Percentiles rank a stretch among this genome's conserved stretches.
Evolutionary conservation across 2,888 invertebrate genomes (phyloP).

Genomic region (Drosophila neoperkinsi): DNA sequence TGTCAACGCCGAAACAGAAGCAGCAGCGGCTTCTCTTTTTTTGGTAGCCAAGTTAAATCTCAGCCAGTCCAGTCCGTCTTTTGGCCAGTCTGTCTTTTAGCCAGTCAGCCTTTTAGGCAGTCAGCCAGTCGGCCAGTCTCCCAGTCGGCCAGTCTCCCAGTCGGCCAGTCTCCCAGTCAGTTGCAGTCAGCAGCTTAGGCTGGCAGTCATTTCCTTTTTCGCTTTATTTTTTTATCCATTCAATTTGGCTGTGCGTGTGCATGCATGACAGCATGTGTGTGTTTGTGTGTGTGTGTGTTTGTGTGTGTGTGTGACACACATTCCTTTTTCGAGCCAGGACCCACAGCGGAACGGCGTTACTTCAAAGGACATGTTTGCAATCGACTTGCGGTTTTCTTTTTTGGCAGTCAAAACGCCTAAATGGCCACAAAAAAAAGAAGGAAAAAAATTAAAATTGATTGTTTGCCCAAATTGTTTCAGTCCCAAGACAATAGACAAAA

Average conservation of each 20-base stretch:
- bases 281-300: conserved; percentile 50
- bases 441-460: conserved; percentile 5
- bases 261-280: conserved; percentile 1
- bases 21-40: conserved; percentile 18
- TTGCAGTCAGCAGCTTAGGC: conserved; percentile 37
- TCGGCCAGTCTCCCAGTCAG: conserved; percentile 35
- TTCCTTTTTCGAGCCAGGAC: conserved; percentile 52
- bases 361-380: conserved; percentile 64
- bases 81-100: conserved; percentile 9
- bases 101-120: conserved; percentile 23
- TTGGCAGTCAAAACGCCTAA: conserved; percentile 35
- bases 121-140: conserved; percentile 25
- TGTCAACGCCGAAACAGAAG: conserved; percentile 55
- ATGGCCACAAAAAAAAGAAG: background rate
- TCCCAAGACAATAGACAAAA: conserved; percentile 48
- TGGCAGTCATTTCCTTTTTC: conserved; percentile 73
- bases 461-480: conserved; percentile 22
- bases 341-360: conserved; percentile 59
- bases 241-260: conserved; percentile 35
- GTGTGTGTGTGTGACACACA: conserved; percentile 66
- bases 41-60: conserved; percentile 65
- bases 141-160: conserved; percentile 28
- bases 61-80: conserved; percentile 37
- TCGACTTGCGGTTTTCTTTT: conserved; percentile 27
- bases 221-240: conserved; percentile 41